Percentiles rank a stretch among this genome's conserved stretches.
phyloP scores from a whole-genome alignment of 2,888 invertebrate genomes.

The Macrostomum cliftonense region DNA sequence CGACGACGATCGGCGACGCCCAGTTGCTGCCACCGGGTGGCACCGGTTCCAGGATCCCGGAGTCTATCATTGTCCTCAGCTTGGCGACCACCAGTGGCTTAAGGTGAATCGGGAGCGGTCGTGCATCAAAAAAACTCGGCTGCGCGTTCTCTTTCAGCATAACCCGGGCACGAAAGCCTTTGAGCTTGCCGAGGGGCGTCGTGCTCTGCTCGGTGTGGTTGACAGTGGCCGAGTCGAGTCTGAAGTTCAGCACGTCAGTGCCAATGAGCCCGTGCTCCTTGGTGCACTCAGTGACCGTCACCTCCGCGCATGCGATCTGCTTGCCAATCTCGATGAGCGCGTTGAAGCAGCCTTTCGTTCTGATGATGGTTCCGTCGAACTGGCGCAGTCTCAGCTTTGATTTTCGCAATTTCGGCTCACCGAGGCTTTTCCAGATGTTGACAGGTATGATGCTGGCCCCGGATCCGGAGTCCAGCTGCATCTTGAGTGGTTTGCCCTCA shows the following conservation, averaged over 20 bases:
- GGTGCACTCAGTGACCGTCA: neutral
- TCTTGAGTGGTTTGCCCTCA: neutral
- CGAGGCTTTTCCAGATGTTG: neutral
- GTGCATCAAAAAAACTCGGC: neutral
- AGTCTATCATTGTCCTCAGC: neutral
- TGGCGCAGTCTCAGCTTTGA: neutral
- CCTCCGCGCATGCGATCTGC: neutral
- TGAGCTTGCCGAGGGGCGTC: neutral
- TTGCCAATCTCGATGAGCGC: neutral
- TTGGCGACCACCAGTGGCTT: neutral
- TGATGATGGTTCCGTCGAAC: neutral
- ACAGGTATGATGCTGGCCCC: neutral
- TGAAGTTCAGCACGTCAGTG: no score
- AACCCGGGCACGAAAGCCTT: neutral
- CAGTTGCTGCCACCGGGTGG: slow-evolving; percentile 1
- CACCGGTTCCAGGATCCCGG: neutral
- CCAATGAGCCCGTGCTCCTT: no score
- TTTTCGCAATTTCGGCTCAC: neutral
- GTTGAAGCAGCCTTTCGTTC: neutral
- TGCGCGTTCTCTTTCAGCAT: neutral
- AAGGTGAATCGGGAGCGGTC: slow-evolving; percentile 1
- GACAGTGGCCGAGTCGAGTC: neutral
- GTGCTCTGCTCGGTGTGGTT: neutral
- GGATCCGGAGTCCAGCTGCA: slow-evolving; percentile 1
- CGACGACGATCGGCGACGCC: slow-evolving; percentile 1